A percentile compares a stretch with the other conserved stretches of the same genome.
These are phyloP conservation scores for Drosophila lacertosa DNA, from an alignment of 1,140 invertebrate species.

Conservation along the genomic window DNA sequence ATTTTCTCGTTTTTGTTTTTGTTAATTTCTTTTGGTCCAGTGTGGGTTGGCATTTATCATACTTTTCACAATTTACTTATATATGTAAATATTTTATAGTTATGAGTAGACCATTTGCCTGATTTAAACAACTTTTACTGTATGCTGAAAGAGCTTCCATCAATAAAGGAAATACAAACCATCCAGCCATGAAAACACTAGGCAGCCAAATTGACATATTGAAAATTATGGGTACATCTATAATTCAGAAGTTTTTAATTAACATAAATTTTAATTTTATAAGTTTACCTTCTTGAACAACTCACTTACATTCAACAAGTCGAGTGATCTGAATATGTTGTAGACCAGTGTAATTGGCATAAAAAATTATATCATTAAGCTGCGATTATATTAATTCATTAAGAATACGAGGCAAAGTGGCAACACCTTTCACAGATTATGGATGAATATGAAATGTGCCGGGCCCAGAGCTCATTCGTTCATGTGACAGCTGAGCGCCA, in stretches of 20 bases:
- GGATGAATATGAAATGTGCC: slow-evolving; percentile 22
- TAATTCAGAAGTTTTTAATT: no score
- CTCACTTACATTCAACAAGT: no score
- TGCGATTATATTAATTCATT: slow-evolving; percentile 67
- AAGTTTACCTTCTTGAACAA: no score
- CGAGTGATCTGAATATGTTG: neutral
- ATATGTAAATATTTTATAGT: slow-evolving; percentile 53
- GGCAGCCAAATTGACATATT: slow-evolving; percentile 10
- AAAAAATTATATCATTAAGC: slow-evolving; percentile 68
- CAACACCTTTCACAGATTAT: slow-evolving; percentile 48
- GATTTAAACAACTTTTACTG: slow-evolving; percentile 73
- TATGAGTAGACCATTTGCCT: slow-evolving; percentile 54
- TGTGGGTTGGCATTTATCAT: slow-evolving; percentile 49
- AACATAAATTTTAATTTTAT: no score
- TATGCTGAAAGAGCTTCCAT: slow-evolving; percentile 40
- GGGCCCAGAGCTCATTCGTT: neutral
- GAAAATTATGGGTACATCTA: neutral
- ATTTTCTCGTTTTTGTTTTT: slow-evolving; percentile 28
- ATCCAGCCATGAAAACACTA: slow-evolving; percentile 26
- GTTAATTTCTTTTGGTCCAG: slow-evolving; percentile 54
- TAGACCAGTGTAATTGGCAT: slow-evolving; percentile 51
- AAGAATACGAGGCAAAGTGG: slow-evolving; percentile 47
- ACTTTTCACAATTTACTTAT: slow-evolving; percentile 38
- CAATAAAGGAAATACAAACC: slow-evolving; percentile 20
- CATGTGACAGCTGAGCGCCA: slow-evolving; percentile 12